Conservation (phyloP, 2,113 vertebrate species). For the Pristiophorus japonicus region DNA sequence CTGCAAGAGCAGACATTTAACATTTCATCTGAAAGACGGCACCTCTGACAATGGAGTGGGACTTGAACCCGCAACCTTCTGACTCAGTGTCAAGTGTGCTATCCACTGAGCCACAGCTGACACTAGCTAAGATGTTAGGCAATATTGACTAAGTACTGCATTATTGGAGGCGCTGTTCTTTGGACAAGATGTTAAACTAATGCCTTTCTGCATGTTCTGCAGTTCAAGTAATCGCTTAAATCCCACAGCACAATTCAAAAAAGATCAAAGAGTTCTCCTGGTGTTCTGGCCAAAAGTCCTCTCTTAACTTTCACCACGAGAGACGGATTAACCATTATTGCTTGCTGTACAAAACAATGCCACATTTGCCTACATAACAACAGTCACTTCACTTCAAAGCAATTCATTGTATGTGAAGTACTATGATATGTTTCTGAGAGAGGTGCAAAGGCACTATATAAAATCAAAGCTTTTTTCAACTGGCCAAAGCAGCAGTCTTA, state of each 20-base stretch:
- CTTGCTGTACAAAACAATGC: neutral
- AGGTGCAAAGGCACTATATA: neutral
- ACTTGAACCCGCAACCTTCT: too few species aligned
- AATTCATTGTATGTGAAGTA: neutral
- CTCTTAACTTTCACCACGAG: neutral
- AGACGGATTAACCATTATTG: neutral
- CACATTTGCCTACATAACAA: neutral
- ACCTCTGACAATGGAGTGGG: too few species aligned
- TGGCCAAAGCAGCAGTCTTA: neutral
- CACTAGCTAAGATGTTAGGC: too few species aligned
- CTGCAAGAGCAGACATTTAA: too few species aligned
- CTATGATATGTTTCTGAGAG: neutral
- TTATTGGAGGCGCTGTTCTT: neutral
- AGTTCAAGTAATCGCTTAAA: neutral
- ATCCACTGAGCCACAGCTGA: too few species aligned
- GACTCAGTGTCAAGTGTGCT: too few species aligned
- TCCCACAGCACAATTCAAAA: neutral
- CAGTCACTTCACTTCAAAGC: neutral
- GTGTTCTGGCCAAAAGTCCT: neutral
- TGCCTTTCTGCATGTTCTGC: neutral
- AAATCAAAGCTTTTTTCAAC: neutral
- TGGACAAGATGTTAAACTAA: neutral
- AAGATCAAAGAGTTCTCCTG: neutral
- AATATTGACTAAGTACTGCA: neutral
- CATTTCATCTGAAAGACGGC: too few species aligned